Base-by-base conservation (phyloP, 2,113 vertebrate species). In the Cottus gobio region DNA sequence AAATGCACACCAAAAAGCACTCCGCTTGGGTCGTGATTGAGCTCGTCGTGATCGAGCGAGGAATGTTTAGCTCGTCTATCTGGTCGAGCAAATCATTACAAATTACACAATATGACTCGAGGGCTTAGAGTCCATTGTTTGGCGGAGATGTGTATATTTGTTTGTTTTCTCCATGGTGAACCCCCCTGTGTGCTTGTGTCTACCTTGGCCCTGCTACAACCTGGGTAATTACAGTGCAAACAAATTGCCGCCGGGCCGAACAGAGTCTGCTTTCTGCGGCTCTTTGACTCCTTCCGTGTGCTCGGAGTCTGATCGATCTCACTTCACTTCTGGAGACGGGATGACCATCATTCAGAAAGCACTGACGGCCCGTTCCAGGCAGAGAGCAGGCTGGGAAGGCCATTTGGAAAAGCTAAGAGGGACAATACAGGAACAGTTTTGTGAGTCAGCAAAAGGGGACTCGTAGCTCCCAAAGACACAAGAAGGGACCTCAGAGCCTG, bases 161-260 rank as follows among this genome's bases (percentile, higher is more conserved):
- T 87, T 88, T 87, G 65, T 80, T 75, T 82, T 83, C 72, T 68
- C 71, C 62, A 83, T 85, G 78, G 80, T 72, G 80, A 86, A 80
- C 85, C 71, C 67, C 57, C 60, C 28, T 36, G 58, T 75, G 85
- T 67, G 36, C 72, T 52, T 85, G 58, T 69, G 80, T 87, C 71
- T 67, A 66, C 74, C 69, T 61, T 81, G 87, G 85, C 92, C 78
- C 87, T 34, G 58, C 80, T 58, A 76, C 80, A 78, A 44, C 56
- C 71, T 76, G 79, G 67, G 83, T 90, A 92, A 93, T 93, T 92
- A 89, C 86, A 82, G 62, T 9, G 75, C 82, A 92, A 95, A 93
- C 89, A 93, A 73, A 78, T 58, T 57, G 75, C 84, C 69, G 1
- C 63, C 65, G 24, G 63, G 85, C 76, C 34, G 48, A 78, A 18